Evolutionary conservation across 2,797 vertebrate species (phyloP).

Genomic region (Siniperca undulata): DNA sequence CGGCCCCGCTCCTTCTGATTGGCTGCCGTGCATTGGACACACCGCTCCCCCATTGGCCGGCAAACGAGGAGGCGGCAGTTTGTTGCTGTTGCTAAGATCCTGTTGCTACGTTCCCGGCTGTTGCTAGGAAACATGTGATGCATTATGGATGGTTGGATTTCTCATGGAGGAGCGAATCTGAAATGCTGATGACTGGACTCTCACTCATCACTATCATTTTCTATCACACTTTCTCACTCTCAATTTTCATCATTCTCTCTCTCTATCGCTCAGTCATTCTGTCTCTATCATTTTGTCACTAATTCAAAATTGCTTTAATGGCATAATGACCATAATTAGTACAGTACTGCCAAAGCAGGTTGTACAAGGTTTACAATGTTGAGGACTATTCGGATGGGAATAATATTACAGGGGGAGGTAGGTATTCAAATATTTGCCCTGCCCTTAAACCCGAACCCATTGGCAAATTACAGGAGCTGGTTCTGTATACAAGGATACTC

Average conservation of each 20-base stretch:
- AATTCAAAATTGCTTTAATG: slow-evolving; percentile 6
- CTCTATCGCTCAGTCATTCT: background rate
- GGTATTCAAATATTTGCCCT: background rate
- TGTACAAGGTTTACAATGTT: background rate
- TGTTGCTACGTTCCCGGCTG: slow-evolving; percentile 89
- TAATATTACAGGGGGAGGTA: background rate
- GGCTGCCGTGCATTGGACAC: slow-evolving; percentile 60
- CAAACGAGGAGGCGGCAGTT: slow-evolving; percentile 49
- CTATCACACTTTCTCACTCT: background rate
- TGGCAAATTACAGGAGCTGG: background rate
- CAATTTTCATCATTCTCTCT: slow-evolving; percentile 7
- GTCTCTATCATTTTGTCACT: background rate
- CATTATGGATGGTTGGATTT: slow-evolving; percentile 92
- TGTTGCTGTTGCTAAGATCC: slow-evolving; percentile 89
- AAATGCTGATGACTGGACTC: slow-evolving; percentile 87
- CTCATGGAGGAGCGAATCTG: slow-evolving; percentile 86
- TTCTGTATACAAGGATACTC: background rate
- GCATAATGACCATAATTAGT: background rate
- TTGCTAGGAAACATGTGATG: slow-evolving; percentile 88
- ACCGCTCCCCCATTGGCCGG: slow-evolving; percentile 73
- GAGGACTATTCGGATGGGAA: background rate
- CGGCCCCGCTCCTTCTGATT: slow-evolving; percentile 65
- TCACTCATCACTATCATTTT: slow-evolving; percentile 21
- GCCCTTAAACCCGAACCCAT: background rate
- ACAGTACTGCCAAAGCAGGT: background rate